Percentiles rank a stretch among this genome's conserved stretches.
These are phyloP conservation scores for Crepidodera aurea DNA, from an alignment of 2,888 invertebrate genomes.

Conservation along the genomic window DNA sequence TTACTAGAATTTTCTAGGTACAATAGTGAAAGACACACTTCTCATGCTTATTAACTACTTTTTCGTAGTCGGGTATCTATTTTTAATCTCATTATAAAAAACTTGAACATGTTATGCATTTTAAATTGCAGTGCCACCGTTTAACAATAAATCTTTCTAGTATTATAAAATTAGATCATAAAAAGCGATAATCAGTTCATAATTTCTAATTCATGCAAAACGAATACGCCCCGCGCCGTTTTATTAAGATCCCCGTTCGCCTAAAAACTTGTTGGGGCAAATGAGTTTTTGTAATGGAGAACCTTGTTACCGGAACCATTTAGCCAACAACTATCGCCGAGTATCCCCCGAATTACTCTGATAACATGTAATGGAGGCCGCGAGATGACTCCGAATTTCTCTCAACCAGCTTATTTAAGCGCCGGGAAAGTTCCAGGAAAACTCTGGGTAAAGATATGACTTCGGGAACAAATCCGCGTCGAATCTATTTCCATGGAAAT, in stretches of 20 bases:
- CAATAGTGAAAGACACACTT: no score
- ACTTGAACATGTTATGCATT: no score
- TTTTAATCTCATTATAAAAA: no score
- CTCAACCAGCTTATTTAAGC: conserved; percentile 55
- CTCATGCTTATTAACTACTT: no score
- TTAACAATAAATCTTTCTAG: no score
- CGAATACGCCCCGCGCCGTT: conserved; percentile 21
- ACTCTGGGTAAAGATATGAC: conserved; percentile 33
- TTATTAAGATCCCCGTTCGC: conserved; percentile 39
- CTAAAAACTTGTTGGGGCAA: conserved; percentile 42
- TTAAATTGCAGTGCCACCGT: no score
- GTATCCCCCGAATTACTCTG: conserved; percentile 57
- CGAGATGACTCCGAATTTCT: conserved; percentile 58
- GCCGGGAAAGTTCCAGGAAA: conserved; percentile 27
- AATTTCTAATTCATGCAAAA: conserved; percentile 31
- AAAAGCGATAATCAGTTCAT: conserved; percentile 17
- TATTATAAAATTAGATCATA: neutral
- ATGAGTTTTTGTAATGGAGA: conserved; percentile 54
- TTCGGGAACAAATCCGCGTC: conserved; percentile 24
- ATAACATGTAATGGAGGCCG: conserved; percentile 58
- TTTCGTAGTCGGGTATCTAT: no score
- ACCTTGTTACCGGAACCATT: conserved; percentile 56
- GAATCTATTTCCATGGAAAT: conserved; percentile 27
- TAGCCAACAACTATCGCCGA: conserved; percentile 55
- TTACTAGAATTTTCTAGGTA: no score